Evolutionary conservation across 2,797 vertebrate genomes (phyloP).

Genomic region (Enteromius fasciolatus): DNA sequence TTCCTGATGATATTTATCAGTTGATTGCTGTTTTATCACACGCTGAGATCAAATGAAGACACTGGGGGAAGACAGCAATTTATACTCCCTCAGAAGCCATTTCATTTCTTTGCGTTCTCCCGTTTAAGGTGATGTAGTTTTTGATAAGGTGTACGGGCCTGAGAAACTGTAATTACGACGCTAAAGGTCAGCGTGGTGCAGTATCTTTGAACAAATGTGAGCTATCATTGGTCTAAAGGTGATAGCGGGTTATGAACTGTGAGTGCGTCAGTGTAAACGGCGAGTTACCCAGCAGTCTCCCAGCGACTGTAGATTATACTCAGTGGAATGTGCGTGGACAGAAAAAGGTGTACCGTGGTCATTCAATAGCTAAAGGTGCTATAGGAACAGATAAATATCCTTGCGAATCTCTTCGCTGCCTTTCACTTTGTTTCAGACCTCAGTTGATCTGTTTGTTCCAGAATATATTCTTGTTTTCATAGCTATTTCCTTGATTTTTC

Average conservation of each 20-base stretch:
- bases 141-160: slow-evolving; percentile 45
- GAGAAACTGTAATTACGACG: slow-evolving; percentile 29
- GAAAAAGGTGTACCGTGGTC: slow-evolving; percentile 53
- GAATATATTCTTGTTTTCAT: neutral
- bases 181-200: slow-evolving; percentile 39
- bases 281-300: slow-evolving; percentile 13
- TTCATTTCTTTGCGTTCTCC: neutral
- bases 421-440: slow-evolving; percentile 12
- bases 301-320: slow-evolving; percentile 8
- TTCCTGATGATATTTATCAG: slow-evolving; percentile 45
- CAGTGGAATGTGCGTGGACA: slow-evolving; percentile 1
- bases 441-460: slow-evolving; percentile 5
- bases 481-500: neutral
- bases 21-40: slow-evolving; percentile 38
- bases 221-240: neutral
- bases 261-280: slow-evolving; percentile 29
- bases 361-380: slow-evolving; percentile 58
- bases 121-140: neutral
- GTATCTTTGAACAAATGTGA: neutral
- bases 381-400: slow-evolving; percentile 25
- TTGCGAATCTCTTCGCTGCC: neutral
- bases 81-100: slow-evolving; percentile 6
- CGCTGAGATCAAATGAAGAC: slow-evolving; percentile 31
- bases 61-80: slow-evolving; percentile 4
- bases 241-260: slow-evolving; percentile 1